Evolutionary conservation across 2,888 invertebrate genomes (phyloP).

Genomic region (Eretmocerus hayati): DNA sequence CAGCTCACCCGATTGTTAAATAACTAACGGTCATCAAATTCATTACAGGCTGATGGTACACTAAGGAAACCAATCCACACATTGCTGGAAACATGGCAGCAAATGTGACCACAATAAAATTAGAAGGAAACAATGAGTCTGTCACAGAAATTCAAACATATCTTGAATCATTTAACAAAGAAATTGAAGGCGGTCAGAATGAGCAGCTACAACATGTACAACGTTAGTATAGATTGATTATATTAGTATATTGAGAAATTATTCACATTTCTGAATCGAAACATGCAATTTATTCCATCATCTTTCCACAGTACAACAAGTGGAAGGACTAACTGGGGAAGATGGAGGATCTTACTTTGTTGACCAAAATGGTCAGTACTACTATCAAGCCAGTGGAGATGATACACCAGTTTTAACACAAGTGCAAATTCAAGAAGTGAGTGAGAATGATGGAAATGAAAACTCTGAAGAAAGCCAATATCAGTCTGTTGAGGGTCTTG

Average conservation of each 20-base stretch:
- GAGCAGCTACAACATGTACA: constrained; percentile 44
- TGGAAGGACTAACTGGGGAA: constrained; percentile 46
- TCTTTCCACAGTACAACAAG: constrained; percentile 40
- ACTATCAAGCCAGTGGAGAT: constrained; percentile 66
- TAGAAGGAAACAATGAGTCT: constrained; percentile 47
- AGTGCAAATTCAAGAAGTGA: constrained; percentile 49
- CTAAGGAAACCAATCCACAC: constrained; percentile 8
- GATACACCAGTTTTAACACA: constrained; percentile 60
- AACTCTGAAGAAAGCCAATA: constrained; percentile 38
- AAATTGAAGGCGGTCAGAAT: constrained; percentile 59
- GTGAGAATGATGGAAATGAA: constrained; percentile 44
- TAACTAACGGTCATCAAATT: too few relatives aligned
- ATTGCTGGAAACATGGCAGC: constrained; percentile 38
- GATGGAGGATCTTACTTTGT: constrained; percentile 72
- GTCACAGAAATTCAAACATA: constrained; percentile 73
- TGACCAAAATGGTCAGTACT: constrained; percentile 75
- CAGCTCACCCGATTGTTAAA: too few relatives aligned
- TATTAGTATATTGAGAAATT: background rate
- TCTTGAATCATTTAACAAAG: constrained; percentile 74
- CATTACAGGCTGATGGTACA: too few relatives aligned
- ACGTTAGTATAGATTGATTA: constrained; percentile 32
- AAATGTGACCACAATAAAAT: constrained; percentile 42
- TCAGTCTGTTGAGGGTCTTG: constrained; percentile 48
- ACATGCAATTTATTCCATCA: background rate
- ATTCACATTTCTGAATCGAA: background rate